Base-by-base conservation (phyloP, 1,140 invertebrate genomes). In the Drosophila novamexicana region DNA sequence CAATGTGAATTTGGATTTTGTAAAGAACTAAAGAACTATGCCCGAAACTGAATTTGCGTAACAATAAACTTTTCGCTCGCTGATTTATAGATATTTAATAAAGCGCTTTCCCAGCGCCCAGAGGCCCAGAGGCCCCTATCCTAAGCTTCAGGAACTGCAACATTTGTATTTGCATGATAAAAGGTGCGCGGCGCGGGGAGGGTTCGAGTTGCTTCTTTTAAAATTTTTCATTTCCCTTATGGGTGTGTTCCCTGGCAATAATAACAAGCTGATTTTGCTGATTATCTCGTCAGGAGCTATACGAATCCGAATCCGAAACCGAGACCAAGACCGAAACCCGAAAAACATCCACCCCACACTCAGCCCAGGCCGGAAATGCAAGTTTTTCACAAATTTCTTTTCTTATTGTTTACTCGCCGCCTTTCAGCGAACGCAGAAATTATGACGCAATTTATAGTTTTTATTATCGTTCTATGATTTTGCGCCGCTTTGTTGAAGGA, bases 391-490 rank as follows among this genome's bases (percentile, higher is more conserved):
- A 65, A 37, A 59, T 76, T 81, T 34, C 49, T 56, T 62, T 75
- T 62, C 59, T n/a, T 72, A 70, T 81, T 82, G 78, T 76, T 81
- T 77, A 67, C 61, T 57, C 14, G 65, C 32, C 49, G 70, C 54
- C 70, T 73, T 73, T 67, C 56, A 59, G 34, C 56, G 36, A 49
- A 14, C n/a, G n/a, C 49, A 32, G 42, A 89, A 88, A 88, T 88
- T 89, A 88, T 88, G 83, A 88, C 83, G 83, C 83, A 88, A 89
- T 88, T 89, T 83, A 88, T 88, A 88, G 83, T 88, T 89, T 88
- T 76, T 66, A 50, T 70, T 79, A 70, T 52, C 64, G 61, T 39
- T 22, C 3, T 59, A 29, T 44, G 45, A 58, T 49, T 49, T 71
- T 54, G 4, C 42, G 36, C 18, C 40, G 39, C 50, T 63, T 86